Percentiles rank a stretch among this genome's conserved stretches.
Evolutionary conservation across 2,113 vertebrate species (phyloP).

Genomic region (Otolemur garnettii): DNA sequence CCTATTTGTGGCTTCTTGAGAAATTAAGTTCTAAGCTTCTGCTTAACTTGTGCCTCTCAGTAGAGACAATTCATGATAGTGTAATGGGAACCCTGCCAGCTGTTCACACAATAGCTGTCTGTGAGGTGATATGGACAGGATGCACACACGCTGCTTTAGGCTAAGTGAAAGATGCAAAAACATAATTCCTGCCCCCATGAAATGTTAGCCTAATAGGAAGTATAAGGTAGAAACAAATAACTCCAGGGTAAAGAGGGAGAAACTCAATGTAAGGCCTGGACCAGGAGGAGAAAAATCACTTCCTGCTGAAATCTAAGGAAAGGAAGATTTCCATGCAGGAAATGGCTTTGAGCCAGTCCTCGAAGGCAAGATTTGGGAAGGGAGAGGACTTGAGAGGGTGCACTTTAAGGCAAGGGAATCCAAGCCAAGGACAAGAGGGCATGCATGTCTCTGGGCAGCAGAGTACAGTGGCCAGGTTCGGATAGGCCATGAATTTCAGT

Average conservation of each 20-base stretch:
- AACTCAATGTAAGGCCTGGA: background rate
- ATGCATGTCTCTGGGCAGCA: too few relatives aligned
- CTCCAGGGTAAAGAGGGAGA: background rate
- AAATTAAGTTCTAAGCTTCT: background rate
- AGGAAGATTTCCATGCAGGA: slow-evolving; percentile 15
- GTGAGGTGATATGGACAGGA: background rate
- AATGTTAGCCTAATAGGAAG: background rate
- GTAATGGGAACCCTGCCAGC: background rate
- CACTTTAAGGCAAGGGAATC: background rate
- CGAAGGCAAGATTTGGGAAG: background rate
- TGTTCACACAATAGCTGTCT: background rate
- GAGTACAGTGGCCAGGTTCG: background rate
- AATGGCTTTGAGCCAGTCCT: background rate
- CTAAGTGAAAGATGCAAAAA: background rate
- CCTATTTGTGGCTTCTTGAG: background rate
- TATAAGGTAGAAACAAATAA: background rate
- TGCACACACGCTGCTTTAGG: background rate
- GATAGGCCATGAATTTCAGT: background rate
- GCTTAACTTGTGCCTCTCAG: background rate
- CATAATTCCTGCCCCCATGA: background rate
- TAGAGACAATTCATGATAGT: background rate
- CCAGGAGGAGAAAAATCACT: background rate
- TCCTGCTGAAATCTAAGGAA: background rate
- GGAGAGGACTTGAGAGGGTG: background rate
- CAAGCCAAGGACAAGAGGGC: too few relatives aligned